phyloP scores from a whole-genome alignment of 1,140 invertebrate genomes.

The Hyposmocoma kahamanoa region DNA sequence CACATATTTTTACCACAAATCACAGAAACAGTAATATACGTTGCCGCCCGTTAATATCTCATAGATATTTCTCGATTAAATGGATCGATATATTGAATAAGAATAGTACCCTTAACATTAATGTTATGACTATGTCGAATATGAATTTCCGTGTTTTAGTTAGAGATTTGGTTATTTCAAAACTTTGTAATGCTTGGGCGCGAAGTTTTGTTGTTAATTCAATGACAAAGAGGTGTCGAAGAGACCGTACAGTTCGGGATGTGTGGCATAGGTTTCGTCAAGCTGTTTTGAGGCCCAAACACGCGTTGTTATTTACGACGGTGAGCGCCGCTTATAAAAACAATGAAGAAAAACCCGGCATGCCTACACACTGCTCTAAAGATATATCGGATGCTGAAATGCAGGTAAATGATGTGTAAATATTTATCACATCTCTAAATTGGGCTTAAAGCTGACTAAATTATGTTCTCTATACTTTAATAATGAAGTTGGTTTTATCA shows the following conservation, averaged over 20 bases:
- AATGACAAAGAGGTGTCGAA: conserved; percentile 40
- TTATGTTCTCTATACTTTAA: not conserved
- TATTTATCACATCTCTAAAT: not conserved
- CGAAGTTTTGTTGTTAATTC: conserved; percentile 37
- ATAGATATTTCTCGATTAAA: conserved; percentile 14
- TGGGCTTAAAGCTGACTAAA: not conserved
- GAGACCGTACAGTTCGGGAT: conserved; percentile 42
- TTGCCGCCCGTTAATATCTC: conserved; percentile 13
- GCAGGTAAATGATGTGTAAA: conserved; percentile 31
- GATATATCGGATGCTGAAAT: conserved; percentile 56
- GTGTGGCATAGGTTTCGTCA: conserved; percentile 47
- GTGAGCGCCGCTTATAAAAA: conserved; percentile 49
- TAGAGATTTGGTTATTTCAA: conserved; percentile 36
- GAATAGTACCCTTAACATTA: conserved; percentile 18
- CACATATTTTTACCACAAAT: conserved; percentile 26
- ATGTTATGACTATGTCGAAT: conserved; percentile 19
- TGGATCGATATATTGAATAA: conserved; percentile 16
- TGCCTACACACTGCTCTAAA: conserved; percentile 28
- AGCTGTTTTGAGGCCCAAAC: conserved; percentile 29
- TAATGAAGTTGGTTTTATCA: not conserved
- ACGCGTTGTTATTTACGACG: conserved; percentile 44
- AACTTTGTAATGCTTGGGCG: conserved; percentile 48
- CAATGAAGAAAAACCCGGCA: conserved; percentile 21
- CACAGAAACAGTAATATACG: conserved; percentile 16
- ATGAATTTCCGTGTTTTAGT: too few species aligned